A percentile compares a stretch with the other conserved stretches of the same genome.
Evolutionary conservation across 2,888 invertebrate species (phyloP).

Genomic region (Pollenia amentaria): DNA sequence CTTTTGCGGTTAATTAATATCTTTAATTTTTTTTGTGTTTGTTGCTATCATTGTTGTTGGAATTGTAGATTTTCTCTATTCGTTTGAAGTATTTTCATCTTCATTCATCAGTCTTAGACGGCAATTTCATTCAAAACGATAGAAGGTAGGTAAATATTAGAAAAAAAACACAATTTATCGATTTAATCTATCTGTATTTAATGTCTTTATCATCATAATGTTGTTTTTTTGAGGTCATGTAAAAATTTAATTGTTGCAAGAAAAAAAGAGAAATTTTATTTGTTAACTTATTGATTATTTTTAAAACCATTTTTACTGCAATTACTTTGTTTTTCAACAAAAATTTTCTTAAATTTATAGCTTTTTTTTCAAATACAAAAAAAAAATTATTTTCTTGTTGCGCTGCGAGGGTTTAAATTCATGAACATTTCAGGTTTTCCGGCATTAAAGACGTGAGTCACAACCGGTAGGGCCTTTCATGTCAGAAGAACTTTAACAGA

Average conservation of each 20-base stretch:
- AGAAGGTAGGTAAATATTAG: background rate
- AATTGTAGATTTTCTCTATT: constrained; percentile 57
- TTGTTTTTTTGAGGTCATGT: constrained; percentile 67
- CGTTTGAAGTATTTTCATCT: constrained; percentile 61
- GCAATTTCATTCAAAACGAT: constrained; percentile 30
- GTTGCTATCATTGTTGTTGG: constrained; percentile 56
- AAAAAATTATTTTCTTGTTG: too few species aligned
- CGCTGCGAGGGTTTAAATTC: too few species aligned
- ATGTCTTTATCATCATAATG: constrained; percentile 20
- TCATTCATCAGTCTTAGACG: constrained; percentile 61
- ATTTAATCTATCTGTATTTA: constrained; percentile 38
- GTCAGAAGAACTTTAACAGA: too few species aligned
- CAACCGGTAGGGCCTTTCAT: too few species aligned
- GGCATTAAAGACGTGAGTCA: too few species aligned
- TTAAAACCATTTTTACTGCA: background rate
- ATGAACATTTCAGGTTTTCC: too few species aligned
- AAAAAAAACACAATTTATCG: constrained; percentile 52
- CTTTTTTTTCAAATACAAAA: too few species aligned
- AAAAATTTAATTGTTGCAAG: constrained; percentile 62
- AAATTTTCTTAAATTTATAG: too few species aligned
- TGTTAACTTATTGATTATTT: constrained; percentile 38
- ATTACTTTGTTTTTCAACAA: background rate
- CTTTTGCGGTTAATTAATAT: constrained; percentile 77
- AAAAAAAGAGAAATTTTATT: constrained; percentile 55
- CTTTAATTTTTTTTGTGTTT: constrained; percentile 69